These are phyloP conservation scores for Apostichopus californicus DNA, from an alignment of 35 echinoderm and acorn worm species.

Conservation along the genomic window DNA sequence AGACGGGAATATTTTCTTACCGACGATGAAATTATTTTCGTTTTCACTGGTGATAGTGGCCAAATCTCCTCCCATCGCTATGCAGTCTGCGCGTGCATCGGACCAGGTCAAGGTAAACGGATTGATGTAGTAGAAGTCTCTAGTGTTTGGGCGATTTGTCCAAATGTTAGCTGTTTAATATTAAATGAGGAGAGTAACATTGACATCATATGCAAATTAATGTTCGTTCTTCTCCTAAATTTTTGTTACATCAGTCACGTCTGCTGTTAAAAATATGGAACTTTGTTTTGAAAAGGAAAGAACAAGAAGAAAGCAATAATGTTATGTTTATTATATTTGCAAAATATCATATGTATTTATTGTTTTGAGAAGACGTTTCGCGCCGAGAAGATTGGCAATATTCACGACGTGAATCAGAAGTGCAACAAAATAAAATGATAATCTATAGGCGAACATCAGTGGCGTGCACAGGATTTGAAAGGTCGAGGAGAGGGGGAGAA, in stretches of 20 bases:
- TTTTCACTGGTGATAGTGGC: background rate
- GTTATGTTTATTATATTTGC: no score
- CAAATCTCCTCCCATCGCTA: constrained; percentile 8
- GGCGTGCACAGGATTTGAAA: no score
- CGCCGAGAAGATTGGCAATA: no score
- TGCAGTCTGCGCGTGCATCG: background rate
- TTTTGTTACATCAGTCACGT: background rate
- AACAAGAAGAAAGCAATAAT: no score
- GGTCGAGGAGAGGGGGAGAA: no score
- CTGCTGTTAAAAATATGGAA: background rate
- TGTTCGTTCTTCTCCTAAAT: background rate
- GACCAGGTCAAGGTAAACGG: background rate
- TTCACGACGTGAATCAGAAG: no score
- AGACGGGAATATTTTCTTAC: background rate
- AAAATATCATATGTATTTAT: no score
- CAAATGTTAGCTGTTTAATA: background rate
- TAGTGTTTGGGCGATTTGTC: background rate
- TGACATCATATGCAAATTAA: background rate
- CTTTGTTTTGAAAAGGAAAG: background rate
- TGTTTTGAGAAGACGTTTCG: no score
- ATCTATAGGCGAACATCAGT: no score
- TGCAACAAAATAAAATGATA: no score
- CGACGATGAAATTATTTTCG: background rate
- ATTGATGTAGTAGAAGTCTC: background rate
- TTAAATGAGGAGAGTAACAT: background rate